These are phyloP conservation scores for Temnopleurus reevesii DNA, from an alignment of 53 echinoderm and acorn worm species.

Conservation along the genomic window DNA sequence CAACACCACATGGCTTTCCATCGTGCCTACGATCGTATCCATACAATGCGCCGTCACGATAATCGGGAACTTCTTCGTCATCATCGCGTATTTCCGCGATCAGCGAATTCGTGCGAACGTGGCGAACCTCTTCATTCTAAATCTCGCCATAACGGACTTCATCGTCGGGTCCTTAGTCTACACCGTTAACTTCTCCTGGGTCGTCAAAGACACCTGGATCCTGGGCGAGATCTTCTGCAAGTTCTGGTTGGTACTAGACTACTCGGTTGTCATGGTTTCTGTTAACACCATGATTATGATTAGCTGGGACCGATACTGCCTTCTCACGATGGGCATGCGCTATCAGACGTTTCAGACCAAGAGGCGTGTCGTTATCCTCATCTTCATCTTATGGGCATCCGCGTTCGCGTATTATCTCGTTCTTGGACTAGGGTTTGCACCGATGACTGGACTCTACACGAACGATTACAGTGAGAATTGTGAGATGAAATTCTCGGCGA, in stretches of 20 bases:
- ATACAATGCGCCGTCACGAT: conserved; percentile 67
- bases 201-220: conserved; percentile 61
- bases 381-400: conserved; percentile 51
- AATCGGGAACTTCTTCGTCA: conserved; percentile 71
- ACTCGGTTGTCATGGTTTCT: conserved; percentile 62
- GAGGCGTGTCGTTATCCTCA: conserved; percentile 37
- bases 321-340: conserved; percentile 79
- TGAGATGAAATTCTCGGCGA: conserved; percentile 67
- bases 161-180: conserved; percentile 64
- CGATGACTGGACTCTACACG: conserved; percentile 15
- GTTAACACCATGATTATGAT: conserved; percentile 71
- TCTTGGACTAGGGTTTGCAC: conserved; percentile 59
- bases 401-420: conserved; percentile 45
- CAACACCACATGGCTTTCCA: not conserved
- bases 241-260: conserved; percentile 72
- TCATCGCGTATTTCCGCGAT: conserved; percentile 65
- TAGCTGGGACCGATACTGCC: conserved; percentile 92
- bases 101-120: conserved; percentile 63
- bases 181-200: conserved; percentile 64
- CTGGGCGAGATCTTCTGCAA: conserved; percentile 73
- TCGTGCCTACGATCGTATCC: conserved; percentile 9
- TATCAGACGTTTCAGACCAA: conserved; percentile 72
- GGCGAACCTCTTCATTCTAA: conserved; percentile 72
- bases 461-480: conserved; percentile 49
- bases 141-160: conserved; percentile 76